Evolutionary conservation across 2,797 vertebrate species (phyloP).

Genomic region (Tympanoctomys barrerae): DNA sequence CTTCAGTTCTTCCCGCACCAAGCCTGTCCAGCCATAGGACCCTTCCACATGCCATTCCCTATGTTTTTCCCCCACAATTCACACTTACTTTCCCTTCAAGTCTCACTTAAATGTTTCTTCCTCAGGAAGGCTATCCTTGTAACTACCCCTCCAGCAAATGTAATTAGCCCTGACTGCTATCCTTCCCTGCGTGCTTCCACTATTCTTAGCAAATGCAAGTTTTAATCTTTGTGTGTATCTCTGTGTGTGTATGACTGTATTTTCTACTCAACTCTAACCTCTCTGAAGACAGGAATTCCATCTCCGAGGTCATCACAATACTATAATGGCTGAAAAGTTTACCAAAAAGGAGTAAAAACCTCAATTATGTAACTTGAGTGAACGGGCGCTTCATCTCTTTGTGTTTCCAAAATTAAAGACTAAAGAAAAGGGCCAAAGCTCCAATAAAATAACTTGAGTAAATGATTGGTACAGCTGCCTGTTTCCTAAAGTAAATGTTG

Average conservation of each 20-base stretch:
- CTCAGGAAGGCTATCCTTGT: neutral
- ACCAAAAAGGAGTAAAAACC: neutral
- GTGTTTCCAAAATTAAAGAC: constrained; percentile 17
- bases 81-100: neutral
- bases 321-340: neutral
- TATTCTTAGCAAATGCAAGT: neutral
- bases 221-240: neutral
- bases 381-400: neutral
- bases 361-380: neutral
- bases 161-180: neutral
- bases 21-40: neutral
- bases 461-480: neutral
- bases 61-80: neutral
- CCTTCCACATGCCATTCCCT: neutral
- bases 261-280: neutral
- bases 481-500: constrained; percentile 1
- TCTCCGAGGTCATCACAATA: neutral
- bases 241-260: neutral
- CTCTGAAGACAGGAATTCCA: constrained; percentile 17
- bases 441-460: neutral
- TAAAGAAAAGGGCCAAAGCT: neutral
- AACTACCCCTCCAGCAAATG: neutral
- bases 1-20: neutral
- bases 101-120: neutral
- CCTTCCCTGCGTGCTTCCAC: neutral